Base-by-base conservation (phyloP, 2,113 vertebrate genomes). In the Ramphastos sulfuratus region DNA sequence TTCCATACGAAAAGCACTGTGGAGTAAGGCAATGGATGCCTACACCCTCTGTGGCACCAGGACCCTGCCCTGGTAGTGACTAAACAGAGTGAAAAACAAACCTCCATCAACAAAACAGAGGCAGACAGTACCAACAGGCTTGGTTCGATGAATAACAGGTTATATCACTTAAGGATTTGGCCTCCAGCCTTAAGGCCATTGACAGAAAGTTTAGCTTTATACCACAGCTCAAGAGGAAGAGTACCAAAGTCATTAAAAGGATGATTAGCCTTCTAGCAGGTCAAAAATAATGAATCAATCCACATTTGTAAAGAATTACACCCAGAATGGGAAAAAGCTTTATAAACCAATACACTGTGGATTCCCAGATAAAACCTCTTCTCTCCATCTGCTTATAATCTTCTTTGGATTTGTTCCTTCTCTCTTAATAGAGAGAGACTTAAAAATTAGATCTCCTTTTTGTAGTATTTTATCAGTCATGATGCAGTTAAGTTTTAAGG, bases 261-360 rank as follows among this genome's bases (percentile, higher is more conserved):
- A 66, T 92, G 54, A 93, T 95, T 90, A 95, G 59, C 42, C 54
- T 96, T 87, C 82, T 63, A 93, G 56, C 3, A 4, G 74, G 66
- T 89, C 65, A 92, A 92, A 96, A 94, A 84, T 74, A 85, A 88
- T 63, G 17, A 86, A 85, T 95, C 93, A 91, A 92, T 96, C 78
- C 73, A 59, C 58, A 33, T 81, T 83, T 61, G 20, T 89, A 85
- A 93, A 42, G 83, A 54, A 79, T 67, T 95, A 87, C 3, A 1
- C 67, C n/a, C 85, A 90, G 71, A 93, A 93, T 8, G 4, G 31
- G 44, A 65, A 72, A 86, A 91, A 85, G 78, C 46, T 93, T 87
- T 91, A 71, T 73, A 88, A 81, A 78, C 54, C 0, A 0, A 90
- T 75, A 85, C 56, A 28, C 63, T 61, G 44, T 74, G 71, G 91